phyloP scores from a whole-genome alignment of 1,140 invertebrate genomes.

The Ceratitis capitata region DNA sequence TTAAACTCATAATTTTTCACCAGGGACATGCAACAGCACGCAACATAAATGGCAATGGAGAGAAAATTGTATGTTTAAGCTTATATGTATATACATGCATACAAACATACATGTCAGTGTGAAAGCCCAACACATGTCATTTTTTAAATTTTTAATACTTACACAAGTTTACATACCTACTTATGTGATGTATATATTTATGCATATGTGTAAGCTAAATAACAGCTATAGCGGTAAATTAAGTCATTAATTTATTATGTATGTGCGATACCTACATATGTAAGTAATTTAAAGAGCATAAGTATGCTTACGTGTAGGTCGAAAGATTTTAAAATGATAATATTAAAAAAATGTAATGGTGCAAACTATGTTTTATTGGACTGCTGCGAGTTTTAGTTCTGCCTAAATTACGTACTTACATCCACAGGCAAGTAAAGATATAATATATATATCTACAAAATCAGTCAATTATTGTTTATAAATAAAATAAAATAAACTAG shows the following conservation, averaged over 20 bases:
- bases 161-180: not conserved
- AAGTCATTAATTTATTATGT: conserved; percentile 19
- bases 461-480: too few species aligned
- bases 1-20: conserved; percentile 26
- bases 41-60: not conserved
- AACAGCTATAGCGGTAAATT: not conserved
- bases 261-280: not conserved
- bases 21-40: conserved; percentile 12
- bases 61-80: too few species aligned
- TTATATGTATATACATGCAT: not conserved
- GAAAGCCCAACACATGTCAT: not conserved
- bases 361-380: not conserved
- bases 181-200: not conserved
- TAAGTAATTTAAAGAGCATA: not conserved
- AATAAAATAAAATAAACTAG: too few species aligned
- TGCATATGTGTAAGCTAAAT: not conserved
- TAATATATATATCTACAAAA: too few species aligned
- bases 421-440: too few species aligned
- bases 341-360: too few species aligned
- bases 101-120: not conserved
- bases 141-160: not conserved
- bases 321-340: too few species aligned
- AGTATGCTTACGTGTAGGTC: not conserved
- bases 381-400: not conserved
- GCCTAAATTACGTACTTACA: not conserved